Conservation (phyloP, 2,888 invertebrate genomes). For the Autographa pulchrina region DNA sequence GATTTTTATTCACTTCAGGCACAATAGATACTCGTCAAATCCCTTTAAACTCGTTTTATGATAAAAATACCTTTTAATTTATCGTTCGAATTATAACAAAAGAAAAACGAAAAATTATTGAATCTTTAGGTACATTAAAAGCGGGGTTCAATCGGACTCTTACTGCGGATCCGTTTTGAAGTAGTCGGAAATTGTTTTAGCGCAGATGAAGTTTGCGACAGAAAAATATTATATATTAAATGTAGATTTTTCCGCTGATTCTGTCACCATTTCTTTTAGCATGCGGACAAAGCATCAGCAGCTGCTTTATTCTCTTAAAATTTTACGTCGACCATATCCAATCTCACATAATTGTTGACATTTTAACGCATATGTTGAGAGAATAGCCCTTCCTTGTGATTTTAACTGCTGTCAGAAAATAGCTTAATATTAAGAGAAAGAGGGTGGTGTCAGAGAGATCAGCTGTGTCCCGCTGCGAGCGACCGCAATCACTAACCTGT, state of each 20-base stretch:
- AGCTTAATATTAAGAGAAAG: constrained; percentile 1
- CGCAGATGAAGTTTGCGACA: constrained; percentile 3
- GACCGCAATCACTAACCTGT: constrained; percentile 8
- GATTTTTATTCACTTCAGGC: constrained; percentile 4
- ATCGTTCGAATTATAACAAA: constrained; percentile 1
- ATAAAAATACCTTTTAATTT: constrained; percentile 2
- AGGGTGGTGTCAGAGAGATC: constrained; percentile 18
- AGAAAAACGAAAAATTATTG: constrained; percentile 6
- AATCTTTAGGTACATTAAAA: not conserved
- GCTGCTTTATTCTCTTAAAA: not conserved
- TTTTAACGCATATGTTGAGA: not conserved
- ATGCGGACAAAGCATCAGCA: not conserved
- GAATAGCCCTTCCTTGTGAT: not conserved
- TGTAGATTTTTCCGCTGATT: constrained; percentile 1
- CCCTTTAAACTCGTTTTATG: not conserved
- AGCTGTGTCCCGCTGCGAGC: constrained; percentile 25
- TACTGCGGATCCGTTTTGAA: not conserved
- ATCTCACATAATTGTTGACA: not conserved
- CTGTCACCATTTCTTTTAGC: not conserved
- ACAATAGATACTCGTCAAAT: constrained; percentile 2
- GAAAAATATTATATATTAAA: constrained; percentile 1
- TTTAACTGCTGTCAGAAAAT: not conserved
- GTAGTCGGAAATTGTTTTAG: constrained; percentile 5
- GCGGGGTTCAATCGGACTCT: constrained; percentile 4
- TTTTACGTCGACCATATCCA: not conserved